phyloP scores from a whole-genome alignment of 1,140 invertebrate genomes.

The Drosophila malerkotliana region DNA sequence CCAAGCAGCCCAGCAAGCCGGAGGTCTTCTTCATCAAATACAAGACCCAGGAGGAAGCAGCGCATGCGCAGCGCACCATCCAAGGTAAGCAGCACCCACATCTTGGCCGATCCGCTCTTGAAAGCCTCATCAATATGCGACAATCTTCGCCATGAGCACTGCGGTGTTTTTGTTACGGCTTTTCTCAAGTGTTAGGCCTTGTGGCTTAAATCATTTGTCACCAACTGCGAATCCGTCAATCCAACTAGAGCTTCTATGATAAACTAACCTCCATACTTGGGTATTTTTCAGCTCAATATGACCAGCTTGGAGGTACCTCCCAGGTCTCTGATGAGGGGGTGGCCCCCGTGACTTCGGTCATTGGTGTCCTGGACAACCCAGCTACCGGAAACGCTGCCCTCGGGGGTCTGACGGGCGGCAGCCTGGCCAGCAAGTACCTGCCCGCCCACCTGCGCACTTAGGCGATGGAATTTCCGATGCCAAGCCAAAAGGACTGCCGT shows the following conservation, averaged over 20 bases:
- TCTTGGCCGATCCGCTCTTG: not conserved
- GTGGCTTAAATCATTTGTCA: constrained; percentile 46
- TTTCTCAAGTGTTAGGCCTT: constrained; percentile 21
- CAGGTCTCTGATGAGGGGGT: constrained; percentile 78
- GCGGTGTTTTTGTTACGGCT: constrained; percentile 19
- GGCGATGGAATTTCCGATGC: not conserved
- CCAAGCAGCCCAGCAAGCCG: constrained; percentile 88
- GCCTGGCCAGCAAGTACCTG: constrained; percentile 60
- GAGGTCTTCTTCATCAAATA: constrained; percentile 91
- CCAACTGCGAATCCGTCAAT: constrained; percentile 6
- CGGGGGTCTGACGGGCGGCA: constrained; percentile 18
- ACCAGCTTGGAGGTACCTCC: constrained; percentile 78
- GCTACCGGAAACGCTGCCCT: not conserved
- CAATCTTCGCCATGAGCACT: constrained; percentile 6
- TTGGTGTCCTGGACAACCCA: constrained; percentile 67
- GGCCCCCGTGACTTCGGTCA: constrained; percentile 77
- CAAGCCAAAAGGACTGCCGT: constrained; percentile 44
- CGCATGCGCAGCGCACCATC: constrained; percentile 81
- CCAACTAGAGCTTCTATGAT: constrained; percentile 14
- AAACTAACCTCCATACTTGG: constrained; percentile 10
- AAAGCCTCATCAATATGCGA: constrained; percentile 38
- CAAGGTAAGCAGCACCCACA: constrained; percentile 70
- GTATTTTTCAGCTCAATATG: constrained; percentile 72
- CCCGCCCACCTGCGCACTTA: constrained; percentile 58
- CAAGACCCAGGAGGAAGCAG: constrained; percentile 87